Conservation (phyloP, 1,140 invertebrate species). For the Atta colombica region DNA sequence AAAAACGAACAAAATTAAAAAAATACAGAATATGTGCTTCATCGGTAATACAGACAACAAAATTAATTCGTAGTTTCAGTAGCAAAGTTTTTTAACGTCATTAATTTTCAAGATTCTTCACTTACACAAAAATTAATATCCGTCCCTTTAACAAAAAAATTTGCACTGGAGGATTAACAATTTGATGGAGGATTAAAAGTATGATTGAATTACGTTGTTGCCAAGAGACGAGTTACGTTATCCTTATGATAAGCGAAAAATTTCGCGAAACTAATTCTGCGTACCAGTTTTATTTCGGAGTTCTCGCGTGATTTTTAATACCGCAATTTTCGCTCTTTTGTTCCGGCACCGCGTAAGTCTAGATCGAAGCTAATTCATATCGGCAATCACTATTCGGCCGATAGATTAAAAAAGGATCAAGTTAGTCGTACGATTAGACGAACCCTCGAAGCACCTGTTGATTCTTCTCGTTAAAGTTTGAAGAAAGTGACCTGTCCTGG, state of each 20-base stretch:
- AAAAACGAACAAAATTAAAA: too few relatives aligned
- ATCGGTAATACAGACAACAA: not conserved
- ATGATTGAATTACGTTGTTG: not conserved
- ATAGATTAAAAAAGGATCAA: constrained; percentile 66
- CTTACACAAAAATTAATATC: constrained; percentile 16
- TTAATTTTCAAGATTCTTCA: not conserved
- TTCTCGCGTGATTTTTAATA: constrained; percentile 17
- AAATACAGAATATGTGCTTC: too few relatives aligned
- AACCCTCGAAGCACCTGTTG: constrained; percentile 83
- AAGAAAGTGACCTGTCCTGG: constrained; percentile 81
- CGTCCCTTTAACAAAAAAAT: constrained; percentile 10
- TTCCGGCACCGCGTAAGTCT: not conserved
- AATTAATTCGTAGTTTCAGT: constrained; percentile 6
- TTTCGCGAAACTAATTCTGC: constrained; percentile 34
- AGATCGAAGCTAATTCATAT: constrained; percentile 46
- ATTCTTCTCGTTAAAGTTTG: constrained; percentile 82
- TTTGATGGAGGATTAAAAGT: constrained; percentile 29
- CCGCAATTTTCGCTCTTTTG: constrained; percentile 9
- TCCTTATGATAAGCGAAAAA: constrained; percentile 12
- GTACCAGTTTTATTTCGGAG: constrained; percentile 9
- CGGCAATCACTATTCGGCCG: constrained; percentile 5
- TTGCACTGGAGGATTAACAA: constrained; percentile 34
- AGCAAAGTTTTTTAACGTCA: not conserved
- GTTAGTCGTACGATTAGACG: constrained; percentile 65
- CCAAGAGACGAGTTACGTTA: not conserved